Percentiles rank a stretch among this genome's conserved stretches.
These are phyloP conservation scores for Cyclophora punctaria DNA, from an alignment of 2,888 invertebrate genomes.

Conservation along the genomic window DNA sequence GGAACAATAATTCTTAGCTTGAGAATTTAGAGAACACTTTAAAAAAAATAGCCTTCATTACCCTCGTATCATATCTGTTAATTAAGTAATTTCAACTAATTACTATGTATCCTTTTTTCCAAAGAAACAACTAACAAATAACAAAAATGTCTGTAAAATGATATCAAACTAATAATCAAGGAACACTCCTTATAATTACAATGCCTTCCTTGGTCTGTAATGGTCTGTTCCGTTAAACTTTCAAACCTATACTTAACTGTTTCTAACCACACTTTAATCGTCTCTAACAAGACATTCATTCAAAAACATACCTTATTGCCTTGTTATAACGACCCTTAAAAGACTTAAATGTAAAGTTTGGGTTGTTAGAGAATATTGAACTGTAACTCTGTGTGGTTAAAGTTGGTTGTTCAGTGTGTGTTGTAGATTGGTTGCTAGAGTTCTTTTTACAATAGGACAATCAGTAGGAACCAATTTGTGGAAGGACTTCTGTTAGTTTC, in stretches of 20 bases:
- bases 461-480: conserved; percentile 16
- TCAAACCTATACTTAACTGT: conserved; percentile 1
- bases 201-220: too few relatives aligned
- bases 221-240: not conserved
- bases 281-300: not conserved
- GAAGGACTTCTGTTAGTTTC: conserved; percentile 2
- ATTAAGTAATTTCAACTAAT: too few relatives aligned
- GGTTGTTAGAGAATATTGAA: not conserved
- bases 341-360: not conserved
- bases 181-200: too few relatives aligned
- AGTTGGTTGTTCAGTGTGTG: not conserved
- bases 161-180: too few relatives aligned
- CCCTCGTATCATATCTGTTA: too few relatives aligned
- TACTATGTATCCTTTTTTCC: too few relatives aligned
- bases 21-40: too few relatives aligned
- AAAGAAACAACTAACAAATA: too few relatives aligned
- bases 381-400: too few relatives aligned
- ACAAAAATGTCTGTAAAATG: too few relatives aligned
- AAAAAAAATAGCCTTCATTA: too few relatives aligned
- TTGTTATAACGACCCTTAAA: not conserved
- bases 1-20: too few relatives aligned
- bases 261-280: not conserved
- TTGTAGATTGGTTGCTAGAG: conserved; percentile 4
- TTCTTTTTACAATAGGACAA: conserved; percentile 15
- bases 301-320: not conserved